phyloP scores from a whole-genome alignment of 2,888 invertebrate genomes.

The Fragum whitleyi region DNA sequence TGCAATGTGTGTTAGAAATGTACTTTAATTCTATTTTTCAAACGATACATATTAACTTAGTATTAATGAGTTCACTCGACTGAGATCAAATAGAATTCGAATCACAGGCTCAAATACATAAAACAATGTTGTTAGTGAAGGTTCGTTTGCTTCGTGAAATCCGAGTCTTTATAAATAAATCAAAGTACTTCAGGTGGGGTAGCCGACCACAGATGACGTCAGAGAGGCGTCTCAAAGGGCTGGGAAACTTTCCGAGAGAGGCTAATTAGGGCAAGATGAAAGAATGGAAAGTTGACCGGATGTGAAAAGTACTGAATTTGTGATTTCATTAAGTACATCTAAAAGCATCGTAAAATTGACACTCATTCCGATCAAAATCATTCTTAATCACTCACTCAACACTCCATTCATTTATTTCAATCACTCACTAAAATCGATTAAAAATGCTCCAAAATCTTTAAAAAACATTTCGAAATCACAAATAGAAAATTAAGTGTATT shows the following conservation, averaged over 20 bases:
- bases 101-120: not conserved
- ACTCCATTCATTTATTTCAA: too few relatives aligned
- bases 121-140: not conserved
- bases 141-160: not conserved
- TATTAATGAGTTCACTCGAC: not conserved
- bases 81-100: not conserved
- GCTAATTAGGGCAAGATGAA: not conserved
- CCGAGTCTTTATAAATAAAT: conserved; percentile 1
- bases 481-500: too few relatives aligned
- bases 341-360: too few relatives aligned
- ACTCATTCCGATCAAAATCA: too few relatives aligned
- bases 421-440: too few relatives aligned
- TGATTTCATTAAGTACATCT: too few relatives aligned
- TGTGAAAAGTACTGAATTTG: not conserved
- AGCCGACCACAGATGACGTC: not conserved
- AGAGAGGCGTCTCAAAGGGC: not conserved
- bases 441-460: too few relatives aligned
- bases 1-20: too few relatives aligned
- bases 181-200: not conserved
- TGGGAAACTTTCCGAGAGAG: not conserved
- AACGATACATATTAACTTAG: too few relatives aligned
- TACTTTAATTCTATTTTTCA: too few relatives aligned
- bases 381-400: too few relatives aligned
- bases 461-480: too few relatives aligned
- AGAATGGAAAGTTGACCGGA: not conserved